These are phyloP conservation scores for Drosophila orena DNA, from an alignment of 1,140 invertebrate genomes.

Conservation along the genomic window DNA sequence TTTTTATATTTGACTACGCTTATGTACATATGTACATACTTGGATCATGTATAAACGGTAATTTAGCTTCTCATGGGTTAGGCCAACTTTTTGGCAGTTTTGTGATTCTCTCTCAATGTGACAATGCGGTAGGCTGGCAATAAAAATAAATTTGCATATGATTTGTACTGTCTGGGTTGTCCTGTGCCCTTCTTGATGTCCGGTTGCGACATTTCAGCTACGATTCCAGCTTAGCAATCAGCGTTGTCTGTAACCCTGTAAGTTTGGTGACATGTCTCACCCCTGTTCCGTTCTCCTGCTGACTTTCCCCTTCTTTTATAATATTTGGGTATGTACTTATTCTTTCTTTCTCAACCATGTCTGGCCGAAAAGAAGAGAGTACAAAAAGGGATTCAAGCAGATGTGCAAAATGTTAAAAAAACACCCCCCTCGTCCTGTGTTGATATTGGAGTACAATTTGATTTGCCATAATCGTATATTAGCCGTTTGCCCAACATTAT, in stretches of 20 bases:
- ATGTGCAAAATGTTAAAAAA: slow-evolving; percentile 78
- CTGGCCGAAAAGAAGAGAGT: slow-evolving; percentile 53
- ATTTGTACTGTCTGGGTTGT: slow-evolving; percentile 53
- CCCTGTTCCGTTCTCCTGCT: background rate
- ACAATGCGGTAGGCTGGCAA: slow-evolving; percentile 73
- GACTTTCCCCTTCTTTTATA: slow-evolving; percentile 49
- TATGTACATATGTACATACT: too few relatives aligned
- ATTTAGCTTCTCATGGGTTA: background rate
- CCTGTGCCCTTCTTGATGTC: background rate
- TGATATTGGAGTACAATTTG: slow-evolving; percentile 68
- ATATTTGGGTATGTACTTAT: slow-evolving; percentile 76
- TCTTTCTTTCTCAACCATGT: slow-evolving; percentile 47
- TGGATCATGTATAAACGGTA: too few relatives aligned
- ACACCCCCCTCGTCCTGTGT: slow-evolving; percentile 43
- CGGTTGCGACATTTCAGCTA: slow-evolving; percentile 4
- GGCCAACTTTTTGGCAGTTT: background rate
- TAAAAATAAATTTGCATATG: slow-evolving; percentile 74
- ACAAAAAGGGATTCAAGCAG: slow-evolving; percentile 64
- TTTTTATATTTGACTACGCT: too few relatives aligned
- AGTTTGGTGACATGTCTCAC: slow-evolving; percentile 2
- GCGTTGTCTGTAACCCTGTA: slow-evolving; percentile 55
- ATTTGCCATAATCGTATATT: slow-evolving; percentile 81
- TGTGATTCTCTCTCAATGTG: slow-evolving; percentile 39
- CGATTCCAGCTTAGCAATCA: slow-evolving; percentile 34
- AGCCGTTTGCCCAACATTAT: slow-evolving; percentile 73